These are phyloP conservation scores for Triplophysa tibetana DNA, from an alignment of 2,113 vertebrate genomes.

Conservation along the genomic window DNA sequence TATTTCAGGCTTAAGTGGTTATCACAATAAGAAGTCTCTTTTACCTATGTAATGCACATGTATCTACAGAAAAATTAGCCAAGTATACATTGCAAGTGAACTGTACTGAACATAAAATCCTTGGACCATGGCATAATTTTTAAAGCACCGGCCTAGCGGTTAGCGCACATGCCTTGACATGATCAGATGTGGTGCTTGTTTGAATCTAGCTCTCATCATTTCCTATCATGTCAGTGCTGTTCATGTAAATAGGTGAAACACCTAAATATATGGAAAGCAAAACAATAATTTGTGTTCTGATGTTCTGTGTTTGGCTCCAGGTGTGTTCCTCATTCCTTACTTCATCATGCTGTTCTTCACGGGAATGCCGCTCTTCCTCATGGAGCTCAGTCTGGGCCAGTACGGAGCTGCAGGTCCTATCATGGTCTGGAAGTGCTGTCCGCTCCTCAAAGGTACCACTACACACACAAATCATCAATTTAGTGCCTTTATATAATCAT, in stretches of 20 bases:
- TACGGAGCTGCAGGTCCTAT: conserved; percentile 78
- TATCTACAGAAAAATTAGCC: no score
- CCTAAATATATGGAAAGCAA: not conserved
- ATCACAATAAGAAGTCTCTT: no score
- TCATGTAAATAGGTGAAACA: not conserved
- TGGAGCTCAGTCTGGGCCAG: conserved; percentile 86
- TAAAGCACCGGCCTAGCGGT: not conserved
- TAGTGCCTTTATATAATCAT: not conserved
- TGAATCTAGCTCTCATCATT: not conserved
- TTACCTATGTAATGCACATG: no score
- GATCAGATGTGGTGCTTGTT: not conserved
- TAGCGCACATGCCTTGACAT: not conserved
- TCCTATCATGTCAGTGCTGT: not conserved
- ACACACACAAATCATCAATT: not conserved
- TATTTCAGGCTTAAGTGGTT: no score
- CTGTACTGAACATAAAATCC: no score
- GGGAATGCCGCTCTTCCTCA: conserved; percentile 82
- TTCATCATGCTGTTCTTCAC: conserved; percentile 81
- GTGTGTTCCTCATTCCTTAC: conserved; percentile 83
- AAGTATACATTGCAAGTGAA: no score
- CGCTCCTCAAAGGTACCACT: conserved; percentile 80
- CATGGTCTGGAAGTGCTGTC: conserved; percentile 84
- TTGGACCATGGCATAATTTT: not conserved
- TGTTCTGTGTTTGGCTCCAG: conserved; percentile 58
- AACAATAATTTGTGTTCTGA: no score